These are phyloP conservation scores for Anthoptus insignis DNA, from an alignment of 2,888 invertebrate species.

Conservation along the genomic window DNA sequence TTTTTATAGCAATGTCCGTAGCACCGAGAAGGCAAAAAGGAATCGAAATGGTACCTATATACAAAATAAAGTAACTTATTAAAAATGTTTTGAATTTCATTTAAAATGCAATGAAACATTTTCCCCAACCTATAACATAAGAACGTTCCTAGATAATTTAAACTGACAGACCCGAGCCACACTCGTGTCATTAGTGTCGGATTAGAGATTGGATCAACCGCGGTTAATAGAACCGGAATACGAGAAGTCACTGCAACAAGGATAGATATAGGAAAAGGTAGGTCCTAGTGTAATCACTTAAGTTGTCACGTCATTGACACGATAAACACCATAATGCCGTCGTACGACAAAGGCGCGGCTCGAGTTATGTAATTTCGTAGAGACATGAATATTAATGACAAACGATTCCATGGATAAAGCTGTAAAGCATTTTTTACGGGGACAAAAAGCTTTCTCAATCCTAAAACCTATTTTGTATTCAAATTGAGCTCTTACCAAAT, in stretches of 20 bases:
- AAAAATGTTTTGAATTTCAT: neutral
- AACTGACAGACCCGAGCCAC: constrained; percentile 18
- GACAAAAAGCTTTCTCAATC: constrained; percentile 13
- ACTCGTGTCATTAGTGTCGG: constrained; percentile 11
- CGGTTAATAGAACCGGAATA: constrained; percentile 28
- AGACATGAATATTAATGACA: constrained; percentile 38
- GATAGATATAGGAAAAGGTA: constrained; percentile 34
- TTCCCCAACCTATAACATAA: no score
- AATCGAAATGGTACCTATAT: no score
- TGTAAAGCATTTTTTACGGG: constrained; percentile 16
- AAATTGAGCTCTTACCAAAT: constrained; percentile 11
- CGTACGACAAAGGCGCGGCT: constrained; percentile 35
- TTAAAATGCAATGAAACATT: no score
- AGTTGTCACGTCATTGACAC: constrained; percentile 38
- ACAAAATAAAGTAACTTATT: no score
- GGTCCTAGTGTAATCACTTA: constrained; percentile 31
- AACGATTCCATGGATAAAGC: constrained; percentile 27
- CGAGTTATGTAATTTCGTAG: constrained; percentile 38
- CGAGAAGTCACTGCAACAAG: constrained; percentile 20
- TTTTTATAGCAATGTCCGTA: neutral
- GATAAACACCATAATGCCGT: constrained; percentile 37
- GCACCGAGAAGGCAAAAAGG: neutral
- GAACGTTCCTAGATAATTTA: neutral
- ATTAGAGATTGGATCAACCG: constrained; percentile 27
- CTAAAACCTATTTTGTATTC: constrained; percentile 16